These are phyloP conservation scores for Thymelicus acteon DNA, from an alignment of 2,888 invertebrate species.

Conservation along the genomic window DNA sequence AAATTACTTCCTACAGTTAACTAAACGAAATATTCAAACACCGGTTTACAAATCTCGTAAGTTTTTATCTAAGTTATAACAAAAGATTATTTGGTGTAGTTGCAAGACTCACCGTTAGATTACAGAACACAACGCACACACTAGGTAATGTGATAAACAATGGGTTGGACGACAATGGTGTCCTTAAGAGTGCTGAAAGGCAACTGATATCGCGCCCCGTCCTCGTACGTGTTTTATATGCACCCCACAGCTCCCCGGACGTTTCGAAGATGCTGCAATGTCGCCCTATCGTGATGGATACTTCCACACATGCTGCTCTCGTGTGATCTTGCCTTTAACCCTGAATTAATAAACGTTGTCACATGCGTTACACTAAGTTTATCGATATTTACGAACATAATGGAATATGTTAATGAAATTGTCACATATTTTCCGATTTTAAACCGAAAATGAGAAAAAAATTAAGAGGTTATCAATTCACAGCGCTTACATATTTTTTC, in stretches of 20 bases:
- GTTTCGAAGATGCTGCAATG: conserved; percentile 68
- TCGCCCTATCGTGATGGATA: conserved; percentile 65
- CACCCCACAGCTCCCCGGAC: conserved; percentile 64
- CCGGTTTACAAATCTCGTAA: conserved; percentile 10
- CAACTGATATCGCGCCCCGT: conserved; percentile 74
- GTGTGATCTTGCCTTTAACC: conserved; percentile 21
- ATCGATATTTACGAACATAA: too few species aligned
- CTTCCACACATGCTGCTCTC: conserved; percentile 53
- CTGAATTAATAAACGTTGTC: conserved; percentile 8
- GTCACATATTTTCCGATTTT: too few species aligned
- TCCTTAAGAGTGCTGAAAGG: conserved; percentile 55
- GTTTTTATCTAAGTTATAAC: neutral
- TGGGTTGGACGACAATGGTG: conserved; percentile 58
- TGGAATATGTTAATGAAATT: too few species aligned
- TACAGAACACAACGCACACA: conserved; percentile 64
- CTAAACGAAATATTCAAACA: conserved; percentile 11
- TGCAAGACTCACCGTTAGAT: conserved; percentile 61
- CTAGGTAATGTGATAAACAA: conserved; percentile 54
- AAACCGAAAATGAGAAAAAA: too few species aligned
- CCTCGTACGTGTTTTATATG: conserved; percentile 66
- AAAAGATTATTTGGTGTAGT: neutral
- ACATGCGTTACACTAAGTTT: neutral
- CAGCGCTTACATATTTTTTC: too few species aligned
- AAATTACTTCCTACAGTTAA: conserved; percentile 34
- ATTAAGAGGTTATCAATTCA: too few species aligned